Conservation (phyloP, 2,797 vertebrate genomes). For the Ambastaia sidthimunki region DNA sequence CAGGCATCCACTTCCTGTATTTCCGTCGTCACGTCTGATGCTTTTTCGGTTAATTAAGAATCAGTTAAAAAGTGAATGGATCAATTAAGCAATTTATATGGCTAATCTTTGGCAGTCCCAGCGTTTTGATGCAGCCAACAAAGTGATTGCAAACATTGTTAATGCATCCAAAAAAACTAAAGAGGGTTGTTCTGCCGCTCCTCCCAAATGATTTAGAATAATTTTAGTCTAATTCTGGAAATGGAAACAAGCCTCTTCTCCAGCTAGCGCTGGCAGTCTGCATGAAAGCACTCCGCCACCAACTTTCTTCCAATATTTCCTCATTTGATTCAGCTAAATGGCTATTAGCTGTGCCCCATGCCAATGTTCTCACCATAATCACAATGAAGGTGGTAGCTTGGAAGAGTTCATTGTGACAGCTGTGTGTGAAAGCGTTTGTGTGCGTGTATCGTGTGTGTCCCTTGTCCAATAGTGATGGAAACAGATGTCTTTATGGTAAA, state of each 20-base stretch:
- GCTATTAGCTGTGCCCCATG: conserved; percentile 75
- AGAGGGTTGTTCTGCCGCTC: conserved; percentile 67
- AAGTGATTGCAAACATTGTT: conserved; percentile 78
- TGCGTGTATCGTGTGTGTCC: conserved; percentile 35
- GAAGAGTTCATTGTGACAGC: conserved; percentile 74
- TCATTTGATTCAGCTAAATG: conserved; percentile 80
- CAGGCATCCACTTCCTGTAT: conserved; percentile 24
- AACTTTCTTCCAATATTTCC: conserved; percentile 79
- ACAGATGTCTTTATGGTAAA: conserved; percentile 3
- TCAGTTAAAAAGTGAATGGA: conserved; percentile 79
- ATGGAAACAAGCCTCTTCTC: conserved; percentile 76
- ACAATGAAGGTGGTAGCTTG: conserved; percentile 76
- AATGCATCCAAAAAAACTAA: conserved; percentile 78
- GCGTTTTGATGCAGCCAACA: conserved; percentile 73
- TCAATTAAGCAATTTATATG: conserved; percentile 81
- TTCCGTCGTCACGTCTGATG: conserved; percentile 59
- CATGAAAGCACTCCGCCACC: conserved; percentile 68
- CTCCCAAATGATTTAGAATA: conserved; percentile 79
- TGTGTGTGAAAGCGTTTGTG: conserved; percentile 59
- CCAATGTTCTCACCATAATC: conserved; percentile 75
- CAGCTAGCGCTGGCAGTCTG: conserved; percentile 72
- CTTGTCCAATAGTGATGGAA: conserved; percentile 15
- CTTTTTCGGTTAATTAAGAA: conserved; percentile 72
- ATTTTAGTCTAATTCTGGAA: conserved; percentile 78
- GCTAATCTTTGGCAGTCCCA: conserved; percentile 73